Base-by-base conservation (phyloP, 2,797 vertebrate species). In the Tenualosa ilisha region DNA sequence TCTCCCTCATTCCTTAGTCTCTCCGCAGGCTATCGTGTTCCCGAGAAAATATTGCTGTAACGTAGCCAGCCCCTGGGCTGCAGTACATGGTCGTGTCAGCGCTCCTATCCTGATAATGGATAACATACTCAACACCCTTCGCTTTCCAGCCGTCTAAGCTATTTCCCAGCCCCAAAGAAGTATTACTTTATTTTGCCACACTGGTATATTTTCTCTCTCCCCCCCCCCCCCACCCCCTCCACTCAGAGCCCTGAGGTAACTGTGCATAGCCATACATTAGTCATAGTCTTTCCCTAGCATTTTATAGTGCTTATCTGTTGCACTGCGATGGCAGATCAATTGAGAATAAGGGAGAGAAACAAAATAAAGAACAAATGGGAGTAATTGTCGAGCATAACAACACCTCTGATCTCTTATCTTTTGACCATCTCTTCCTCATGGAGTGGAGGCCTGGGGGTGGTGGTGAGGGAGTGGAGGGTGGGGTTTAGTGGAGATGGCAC, bases 401-500 rank as follows among this genome's bases (percentile, higher is more conserved):
- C 17, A n/a, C 72, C 72, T 22, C 1, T 79, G 37, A 46, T 46
- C 12, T 72, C 12, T 1, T 15, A 37, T 72, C 31, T 31, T 15
- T 6, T 17, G 4, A 72, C 4, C 37, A 46, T 79, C 40, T 43
- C 40, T 40, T 37, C 17, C 20, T 17, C 24, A 7, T 4, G 0
- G 68, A 75, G 37, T 79, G 72, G 37, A 43, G 31, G 72, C 17
- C 15, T 9, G 8, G n/a, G n/a, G n/a, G 59, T n/a, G n/a, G 59
- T 11, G 56, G 12, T 12, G 51, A 13, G 11, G 56, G 1, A 20
- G 56, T 6, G 5, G 56, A 31, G 56, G 56, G 63, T 85, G 87
- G 46, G 82, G 84, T 26, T 68, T 83, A 85, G 82, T 85, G 2
- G 13, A 63, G 88, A 83, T 56, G 85, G 84, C 75, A 81, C 40